These are phyloP conservation scores for Amaurobius ferox DNA, from an alignment of 2,888 invertebrate species.

Conservation along the genomic window DNA sequence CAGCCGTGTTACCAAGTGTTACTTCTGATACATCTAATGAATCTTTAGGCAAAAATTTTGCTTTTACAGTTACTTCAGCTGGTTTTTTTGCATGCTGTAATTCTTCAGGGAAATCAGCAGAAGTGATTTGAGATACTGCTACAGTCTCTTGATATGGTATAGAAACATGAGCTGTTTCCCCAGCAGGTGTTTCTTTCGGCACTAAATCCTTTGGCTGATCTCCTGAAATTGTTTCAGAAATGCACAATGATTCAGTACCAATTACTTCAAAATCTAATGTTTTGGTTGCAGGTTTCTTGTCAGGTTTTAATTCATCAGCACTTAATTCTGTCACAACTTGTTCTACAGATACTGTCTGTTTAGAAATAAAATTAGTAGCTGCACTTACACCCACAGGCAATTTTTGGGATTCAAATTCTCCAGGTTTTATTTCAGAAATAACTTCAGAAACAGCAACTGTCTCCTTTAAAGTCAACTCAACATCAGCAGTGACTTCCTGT, in stretches of 20 bases:
- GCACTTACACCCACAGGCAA: slow-evolving; percentile 79
- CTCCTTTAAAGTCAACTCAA: slow-evolving; percentile 64
- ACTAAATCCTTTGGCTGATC: slow-evolving; percentile 75
- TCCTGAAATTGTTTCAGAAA: slow-evolving; percentile 76
- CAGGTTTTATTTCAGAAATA: slow-evolving; percentile 66
- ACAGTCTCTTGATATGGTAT: slow-evolving; percentile 77
- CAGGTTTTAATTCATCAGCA: slow-evolving; percentile 52
- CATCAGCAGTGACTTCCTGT: slow-evolving; percentile 43
- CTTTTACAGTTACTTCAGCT: slow-evolving; percentile 34
- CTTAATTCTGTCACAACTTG: slow-evolving; percentile 59
- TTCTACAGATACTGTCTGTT: slow-evolving; percentile 78
- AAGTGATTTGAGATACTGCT: slow-evolving; percentile 78
- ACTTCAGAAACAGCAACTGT: slow-evolving; percentile 72
- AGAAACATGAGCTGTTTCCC: slow-evolving; percentile 78
- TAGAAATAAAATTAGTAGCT: slow-evolving; percentile 79
- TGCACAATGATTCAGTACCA: slow-evolving; percentile 60
- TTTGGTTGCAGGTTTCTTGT: slow-evolving; percentile 45
- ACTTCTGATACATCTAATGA: slow-evolving; percentile 78
- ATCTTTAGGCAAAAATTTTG: slow-evolving; percentile 63
- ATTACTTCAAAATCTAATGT: slow-evolving; percentile 57
- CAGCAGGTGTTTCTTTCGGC: slow-evolving; percentile 78
- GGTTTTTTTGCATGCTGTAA: slow-evolving; percentile 73
- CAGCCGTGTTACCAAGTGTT: slow-evolving; percentile 82
- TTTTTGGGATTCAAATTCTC: slow-evolving; percentile 64
- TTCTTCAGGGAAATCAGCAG: slow-evolving; percentile 77